A percentile compares a stretch with the other conserved stretches of the same genome.
Evolutionary conservation across 2,888 invertebrate species (phyloP).

Genomic region (Opisthograptis luteolata): DNA sequence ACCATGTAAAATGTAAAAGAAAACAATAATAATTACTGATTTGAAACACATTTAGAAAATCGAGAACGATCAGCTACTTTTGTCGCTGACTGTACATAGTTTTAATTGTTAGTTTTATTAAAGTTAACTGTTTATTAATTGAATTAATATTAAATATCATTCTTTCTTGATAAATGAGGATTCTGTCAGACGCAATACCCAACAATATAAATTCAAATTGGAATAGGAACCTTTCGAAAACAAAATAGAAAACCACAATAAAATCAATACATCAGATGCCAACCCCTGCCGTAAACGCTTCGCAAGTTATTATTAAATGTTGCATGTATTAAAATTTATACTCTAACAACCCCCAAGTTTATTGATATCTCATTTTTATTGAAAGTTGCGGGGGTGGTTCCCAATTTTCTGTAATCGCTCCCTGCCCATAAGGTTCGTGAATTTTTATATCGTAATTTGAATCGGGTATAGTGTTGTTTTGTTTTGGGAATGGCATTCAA

Average conservation of each 20-base stretch:
- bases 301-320: constrained; percentile 74
- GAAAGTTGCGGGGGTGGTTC: constrained; percentile 42
- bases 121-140: too few relatives aligned
- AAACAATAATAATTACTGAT: too few relatives aligned
- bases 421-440: constrained; percentile 59
- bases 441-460: constrained; percentile 44
- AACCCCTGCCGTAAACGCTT: constrained; percentile 53
- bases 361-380: constrained; percentile 61
- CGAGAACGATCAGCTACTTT: too few relatives aligned
- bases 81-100: too few relatives aligned
- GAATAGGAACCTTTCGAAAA: too few relatives aligned
- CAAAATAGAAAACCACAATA: constrained; percentile 26
- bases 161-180: too few relatives aligned
- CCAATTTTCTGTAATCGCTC: constrained; percentile 47
- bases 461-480: constrained; percentile 54
- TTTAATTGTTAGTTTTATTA: too few relatives aligned
- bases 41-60: too few relatives aligned
- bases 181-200: too few relatives aligned
- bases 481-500: background rate
- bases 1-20: too few relatives aligned
- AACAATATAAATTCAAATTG: too few relatives aligned
- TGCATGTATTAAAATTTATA: constrained; percentile 76
- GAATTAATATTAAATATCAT: too few relatives aligned
- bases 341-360: constrained; percentile 43
- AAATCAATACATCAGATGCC: constrained; percentile 45